Percentiles rank a stretch among this genome's conserved stretches.
Evolutionary conservation across 2,113 vertebrate species (phyloP).

Genomic region (Oryctolagus cuniculus): DNA sequence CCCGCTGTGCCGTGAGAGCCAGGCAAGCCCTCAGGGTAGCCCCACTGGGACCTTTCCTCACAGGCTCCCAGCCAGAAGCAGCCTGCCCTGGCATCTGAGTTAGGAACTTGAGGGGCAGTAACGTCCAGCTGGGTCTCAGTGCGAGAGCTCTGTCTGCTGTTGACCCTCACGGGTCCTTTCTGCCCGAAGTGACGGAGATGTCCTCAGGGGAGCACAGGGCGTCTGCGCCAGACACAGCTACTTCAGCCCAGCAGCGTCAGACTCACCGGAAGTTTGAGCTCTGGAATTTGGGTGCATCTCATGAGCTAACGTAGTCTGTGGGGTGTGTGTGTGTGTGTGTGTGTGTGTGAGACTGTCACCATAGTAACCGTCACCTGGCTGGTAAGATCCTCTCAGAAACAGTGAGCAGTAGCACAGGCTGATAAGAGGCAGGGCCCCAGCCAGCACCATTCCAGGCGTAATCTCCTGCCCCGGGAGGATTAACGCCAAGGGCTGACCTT

Average conservation of each 20-base stretch:
- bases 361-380: neutral
- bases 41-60: neutral
- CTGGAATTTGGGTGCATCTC: neutral
- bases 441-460: neutral
- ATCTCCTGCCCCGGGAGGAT: neutral
- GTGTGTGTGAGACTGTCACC: neutral
- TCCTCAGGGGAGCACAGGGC: neutral
- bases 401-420: neutral
- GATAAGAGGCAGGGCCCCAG: neutral
- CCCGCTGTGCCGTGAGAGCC: neutral
- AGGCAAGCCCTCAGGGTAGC: neutral
- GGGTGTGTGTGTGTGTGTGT: neutral
- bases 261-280: neutral
- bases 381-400: neutral
- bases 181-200: neutral
- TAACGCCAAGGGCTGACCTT: neutral
- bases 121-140: neutral
- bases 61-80: neutral
- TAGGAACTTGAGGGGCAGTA: neutral
- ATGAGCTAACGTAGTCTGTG: neutral
- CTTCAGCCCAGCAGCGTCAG: neutral
- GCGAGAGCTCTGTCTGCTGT: neutral
- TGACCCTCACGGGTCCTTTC: neutral
- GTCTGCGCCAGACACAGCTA: accelerated
- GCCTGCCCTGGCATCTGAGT: neutral